These are phyloP conservation scores for Cantharis flavilabris DNA, from an alignment of 2,888 invertebrate genomes.

Conservation along the genomic window DNA sequence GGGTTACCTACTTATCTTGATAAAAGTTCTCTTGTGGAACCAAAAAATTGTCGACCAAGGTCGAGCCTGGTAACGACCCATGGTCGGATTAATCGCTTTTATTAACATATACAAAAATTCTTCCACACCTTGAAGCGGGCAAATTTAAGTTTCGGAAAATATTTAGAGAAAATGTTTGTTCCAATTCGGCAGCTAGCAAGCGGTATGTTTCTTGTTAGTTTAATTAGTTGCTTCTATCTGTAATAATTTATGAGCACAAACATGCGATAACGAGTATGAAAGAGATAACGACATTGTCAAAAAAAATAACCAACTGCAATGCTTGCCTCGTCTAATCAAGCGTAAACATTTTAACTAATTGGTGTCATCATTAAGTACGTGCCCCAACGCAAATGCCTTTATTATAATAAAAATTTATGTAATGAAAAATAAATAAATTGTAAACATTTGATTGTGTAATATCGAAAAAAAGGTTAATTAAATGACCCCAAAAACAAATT, in stretches of 20 bases:
- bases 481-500: neutral
- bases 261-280: conserved; percentile 5
- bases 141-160: neutral
- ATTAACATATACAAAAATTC: neutral
- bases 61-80: neutral
- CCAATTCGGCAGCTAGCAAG: neutral
- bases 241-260: conserved; percentile 14
- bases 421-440: neutral
- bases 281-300: conserved; percentile 5
- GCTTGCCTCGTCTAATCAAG: conserved; percentile 4
- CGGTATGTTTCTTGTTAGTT: conserved; percentile 9
- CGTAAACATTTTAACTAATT: conserved; percentile 16
- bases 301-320: conserved; percentile 4
- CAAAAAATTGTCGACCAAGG: neutral
- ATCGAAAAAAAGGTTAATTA: conserved; percentile 3
- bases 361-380: conserved; percentile 6
- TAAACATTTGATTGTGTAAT: neutral
- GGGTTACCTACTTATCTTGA: neutral
- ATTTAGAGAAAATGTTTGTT: neutral
- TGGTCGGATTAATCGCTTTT: neutral
- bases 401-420: neutral
- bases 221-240: conserved; percentile 13
- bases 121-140: neutral
- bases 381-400: neutral
- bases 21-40: neutral